These are phyloP conservation scores for Cyclophora punctaria DNA, from an alignment of 2,888 invertebrate species.

Conservation along the genomic window DNA sequence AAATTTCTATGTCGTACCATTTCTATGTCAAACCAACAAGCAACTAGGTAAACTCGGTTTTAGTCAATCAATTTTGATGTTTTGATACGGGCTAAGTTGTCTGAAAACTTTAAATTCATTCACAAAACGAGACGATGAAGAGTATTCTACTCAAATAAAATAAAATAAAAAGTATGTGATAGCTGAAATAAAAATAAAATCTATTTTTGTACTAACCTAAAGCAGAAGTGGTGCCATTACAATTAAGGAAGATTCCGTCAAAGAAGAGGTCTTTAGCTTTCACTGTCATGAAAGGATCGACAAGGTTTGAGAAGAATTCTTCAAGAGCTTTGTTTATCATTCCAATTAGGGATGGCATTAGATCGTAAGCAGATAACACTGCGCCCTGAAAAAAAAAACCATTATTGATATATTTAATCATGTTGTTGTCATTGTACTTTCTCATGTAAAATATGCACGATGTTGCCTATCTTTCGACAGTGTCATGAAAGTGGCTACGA, in stretches of 20 bases:
- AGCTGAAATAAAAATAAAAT: background rate
- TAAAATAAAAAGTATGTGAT: background rate
- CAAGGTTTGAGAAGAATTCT: constrained; percentile 64
- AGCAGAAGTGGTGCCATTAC: constrained; percentile 55
- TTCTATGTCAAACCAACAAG: no score
- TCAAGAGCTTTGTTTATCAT: constrained; percentile 69
- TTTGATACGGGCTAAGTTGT: no score
- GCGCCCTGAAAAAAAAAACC: constrained; percentile 47
- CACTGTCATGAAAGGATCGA: constrained; percentile 66
- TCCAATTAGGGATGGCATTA: constrained; percentile 56
- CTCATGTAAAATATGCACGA: no score
- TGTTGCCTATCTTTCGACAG: no score
- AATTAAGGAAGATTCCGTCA: constrained; percentile 71
- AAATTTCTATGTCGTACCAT: no score
- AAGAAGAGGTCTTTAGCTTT: constrained; percentile 73
- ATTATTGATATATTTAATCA: no score
- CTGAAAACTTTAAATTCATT: no score
- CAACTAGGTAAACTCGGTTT: no score
- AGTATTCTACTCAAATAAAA: background rate
- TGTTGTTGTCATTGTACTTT: no score
- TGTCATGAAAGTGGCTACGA: no score
- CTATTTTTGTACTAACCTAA: constrained; percentile 43
- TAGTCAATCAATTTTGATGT: no score
- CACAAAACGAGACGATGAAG: no score
- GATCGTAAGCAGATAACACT: constrained; percentile 48